Evolutionary conservation across 23 tunicate species (phyloP), one percentile per base, ranked within the genome.

Genomic region (Styela plicata): DNA sequence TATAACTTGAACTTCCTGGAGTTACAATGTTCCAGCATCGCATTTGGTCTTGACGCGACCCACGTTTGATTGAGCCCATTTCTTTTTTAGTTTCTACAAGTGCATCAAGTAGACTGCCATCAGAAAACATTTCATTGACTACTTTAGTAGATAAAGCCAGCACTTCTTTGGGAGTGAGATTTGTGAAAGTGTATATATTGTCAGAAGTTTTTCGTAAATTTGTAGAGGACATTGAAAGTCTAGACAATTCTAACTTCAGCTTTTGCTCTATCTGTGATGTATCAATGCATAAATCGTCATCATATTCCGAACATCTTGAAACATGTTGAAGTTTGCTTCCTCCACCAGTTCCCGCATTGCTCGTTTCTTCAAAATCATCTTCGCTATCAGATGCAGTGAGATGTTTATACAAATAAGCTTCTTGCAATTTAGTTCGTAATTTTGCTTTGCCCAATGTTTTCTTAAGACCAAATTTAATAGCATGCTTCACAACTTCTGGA

Each of bases 341-440:
- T n/a, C n/a, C n/a, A n/a, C n/a, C n/a, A n/a, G n/a, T n/a, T n/a
- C n/a, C n/a, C n/a, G n/a, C n/a, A n/a, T n/a, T n/a, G n/a, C n/a
- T n/a, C n/a, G n/a, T n/a, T n/a, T n/a, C n/a, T 24, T 32, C 32
- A 30, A 16, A 28, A 18, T 33, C 78, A 1, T 34, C 32, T 27
- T 83, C 86, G 18, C 19, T 26, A 3, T 31, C 36, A 24, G 90
- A 61, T 18, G 70, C 90, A 0, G 80, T 27, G 53, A 80, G 90
- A 32, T 86, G 90, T 28, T 74, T 79, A 33, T 86, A 86, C 61
- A 74, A 69, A 70, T 80, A 83, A 61, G 52, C 27, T 57, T 86
- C 90, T 31, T 63, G 61, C 18, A 86, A 44, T 53, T 86, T 86
- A n/a, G 71, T 29, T 22, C 53, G 80, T 70, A 86, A 10, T 35